A percentile compares a stretch with the other conserved stretches of the same genome.
Evolutionary conservation across 2,797 vertebrate genomes (phyloP).

Genomic region (Ispidina picta): DNA sequence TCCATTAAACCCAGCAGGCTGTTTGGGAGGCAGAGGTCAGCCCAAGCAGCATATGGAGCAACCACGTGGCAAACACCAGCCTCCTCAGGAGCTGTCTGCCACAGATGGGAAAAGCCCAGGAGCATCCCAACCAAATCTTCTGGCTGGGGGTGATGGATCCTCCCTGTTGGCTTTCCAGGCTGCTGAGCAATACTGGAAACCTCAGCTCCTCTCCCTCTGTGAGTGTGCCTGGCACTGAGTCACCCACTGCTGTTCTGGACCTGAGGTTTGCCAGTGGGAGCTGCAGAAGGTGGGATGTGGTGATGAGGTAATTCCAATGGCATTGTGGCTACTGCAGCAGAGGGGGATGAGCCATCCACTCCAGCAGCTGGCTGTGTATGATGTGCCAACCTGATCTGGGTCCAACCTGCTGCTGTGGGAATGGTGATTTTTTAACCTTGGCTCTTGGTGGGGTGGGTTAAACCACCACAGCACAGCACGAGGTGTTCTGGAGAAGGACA

Average conservation of each 20-base stretch:
- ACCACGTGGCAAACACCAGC: background rate
- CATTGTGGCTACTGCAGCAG: background rate
- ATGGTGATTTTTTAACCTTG: conserved; percentile 13
- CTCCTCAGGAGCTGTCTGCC: conserved; percentile 27
- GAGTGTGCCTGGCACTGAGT: background rate
- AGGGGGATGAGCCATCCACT: background rate
- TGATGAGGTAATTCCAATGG: background rate
- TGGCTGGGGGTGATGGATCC: background rate
- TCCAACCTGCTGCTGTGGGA: background rate
- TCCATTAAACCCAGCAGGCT: background rate
- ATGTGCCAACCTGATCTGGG: background rate
- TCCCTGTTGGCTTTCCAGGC: background rate
- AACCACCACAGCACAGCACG: background rate
- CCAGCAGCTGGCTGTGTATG: background rate
- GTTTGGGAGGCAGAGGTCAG: background rate
- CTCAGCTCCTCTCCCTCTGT: background rate
- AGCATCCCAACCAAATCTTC: conserved; percentile 11
- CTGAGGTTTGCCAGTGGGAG: background rate
- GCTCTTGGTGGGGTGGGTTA: background rate
- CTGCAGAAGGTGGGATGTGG: background rate
- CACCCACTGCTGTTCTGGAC: background rate
- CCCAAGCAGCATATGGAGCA: conserved; percentile 47
- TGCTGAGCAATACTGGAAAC: conserved; percentile 22
- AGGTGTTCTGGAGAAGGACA: background rate
- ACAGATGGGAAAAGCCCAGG: conserved; percentile 48